Percentiles rank a stretch among this genome's conserved stretches.
Evolutionary conservation across 2,113 vertebrate genomes (phyloP).

Genomic region (Erythrolamprus reginae): DNA sequence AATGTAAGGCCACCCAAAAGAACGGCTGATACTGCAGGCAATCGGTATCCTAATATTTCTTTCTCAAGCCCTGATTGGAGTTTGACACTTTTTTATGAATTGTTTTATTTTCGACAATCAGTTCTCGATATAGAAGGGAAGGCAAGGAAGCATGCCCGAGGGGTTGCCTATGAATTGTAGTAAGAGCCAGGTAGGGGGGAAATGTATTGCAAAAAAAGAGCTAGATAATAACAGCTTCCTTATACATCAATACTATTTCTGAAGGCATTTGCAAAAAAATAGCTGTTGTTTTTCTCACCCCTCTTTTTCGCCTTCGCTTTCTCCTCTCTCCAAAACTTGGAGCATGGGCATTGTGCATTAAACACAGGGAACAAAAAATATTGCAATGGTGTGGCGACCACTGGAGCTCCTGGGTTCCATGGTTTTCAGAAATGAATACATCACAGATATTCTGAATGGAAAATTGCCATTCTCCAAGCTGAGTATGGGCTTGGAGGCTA

Average conservation of each 20-base stretch:
- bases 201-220: background rate
- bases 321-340: background rate
- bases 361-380: background rate
- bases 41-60: constrained; percentile 13
- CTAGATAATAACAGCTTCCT: background rate
- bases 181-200: background rate
- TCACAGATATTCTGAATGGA: background rate
- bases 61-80: background rate
- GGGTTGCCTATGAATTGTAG: background rate
- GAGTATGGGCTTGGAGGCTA: too few relatives aligned
- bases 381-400: too few relatives aligned
- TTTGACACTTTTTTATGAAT: constrained; percentile 3
- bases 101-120: constrained; percentile 21
- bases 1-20: constrained; percentile 18
- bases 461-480: background rate
- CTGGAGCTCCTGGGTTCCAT: background rate
- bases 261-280: background rate
- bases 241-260: constrained; percentile 15
- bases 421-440: background rate
- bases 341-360: background rate
- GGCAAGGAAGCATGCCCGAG: background rate
- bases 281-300: fast-evolving
- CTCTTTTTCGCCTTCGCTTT: background rate
- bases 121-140: fast-evolving
- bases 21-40: background rate